A percentile compares a stretch with the other conserved stretches of the same genome.
phyloP scores from a whole-genome alignment of 2,113 vertebrate species.

The Lontra canadensis region DNA sequence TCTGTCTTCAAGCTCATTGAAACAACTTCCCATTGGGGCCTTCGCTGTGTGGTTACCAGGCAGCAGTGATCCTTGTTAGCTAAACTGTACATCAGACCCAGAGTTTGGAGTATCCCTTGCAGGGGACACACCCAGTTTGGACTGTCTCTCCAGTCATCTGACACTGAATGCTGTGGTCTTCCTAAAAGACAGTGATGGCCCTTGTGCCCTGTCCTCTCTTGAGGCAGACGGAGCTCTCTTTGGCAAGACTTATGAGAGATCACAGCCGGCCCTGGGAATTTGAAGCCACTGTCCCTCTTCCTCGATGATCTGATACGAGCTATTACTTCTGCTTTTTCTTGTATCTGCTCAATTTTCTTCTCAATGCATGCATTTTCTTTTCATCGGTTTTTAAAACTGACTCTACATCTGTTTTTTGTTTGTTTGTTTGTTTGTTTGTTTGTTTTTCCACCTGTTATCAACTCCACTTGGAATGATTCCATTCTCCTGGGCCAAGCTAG shows the following conservation, averaged over 20 bases:
- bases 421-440: not conserved
- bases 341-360: not conserved
- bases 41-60: accelerated
- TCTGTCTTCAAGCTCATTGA: not conserved
- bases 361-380: not conserved
- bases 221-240: accelerated
- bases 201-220: no score
- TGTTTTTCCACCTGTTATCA: not conserved
- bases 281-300: not conserved
- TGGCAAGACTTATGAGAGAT: not conserved
- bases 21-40: not conserved
- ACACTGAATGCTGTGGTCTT: not conserved
- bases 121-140: not conserved
- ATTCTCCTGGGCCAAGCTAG: accelerated
- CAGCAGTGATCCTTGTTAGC: no score
- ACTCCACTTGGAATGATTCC: not conserved
- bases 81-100: not conserved
- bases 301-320: not conserved
- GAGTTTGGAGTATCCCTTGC: not conserved
- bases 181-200: not conserved
- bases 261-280: not conserved
- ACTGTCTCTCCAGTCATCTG: accelerated
- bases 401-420: not conserved
- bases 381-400: not conserved
- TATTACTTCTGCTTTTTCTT: not conserved